Base-by-base conservation (phyloP, 2,888 invertebrate species). In the Ethmia dodecea region DNA sequence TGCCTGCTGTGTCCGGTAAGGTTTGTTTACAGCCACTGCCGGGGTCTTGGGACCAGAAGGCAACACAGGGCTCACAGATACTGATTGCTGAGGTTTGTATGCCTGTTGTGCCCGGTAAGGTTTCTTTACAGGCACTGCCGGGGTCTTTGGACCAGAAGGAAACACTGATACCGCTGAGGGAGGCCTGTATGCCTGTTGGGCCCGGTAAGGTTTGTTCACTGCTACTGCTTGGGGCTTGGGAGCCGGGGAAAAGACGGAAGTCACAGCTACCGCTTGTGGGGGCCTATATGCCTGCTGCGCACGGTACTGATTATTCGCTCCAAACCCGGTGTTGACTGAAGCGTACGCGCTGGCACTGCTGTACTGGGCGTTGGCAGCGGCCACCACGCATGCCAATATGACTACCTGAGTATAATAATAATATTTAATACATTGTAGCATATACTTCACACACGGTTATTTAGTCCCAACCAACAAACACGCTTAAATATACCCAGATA, bases 301-400 rank as follows among this genome's bases (percentile, higher is more conserved):
- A 47, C 33, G 34, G 38, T 34, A 45, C 30, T 32, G 24, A 18
- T 34, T 15, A 27, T 3, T 9, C 28, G 24, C 26, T 8, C 13
- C 11, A 13, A 11, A 14, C 8, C 3, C 18, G 12, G 15, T 20
- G 3, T 36, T 31, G 27, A 42, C 29, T 25, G 42, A 32, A 8
- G 43, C 33, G 14, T 49, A 31, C n/a, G 49, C 46, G 8, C 28
- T 40, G 13, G 41, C 37, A 9, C 37, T 33, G 5, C 16, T 27
- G 43, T 52, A 56, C 43, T 73, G 73, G 28, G 68, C 76, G 40
- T 53, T 53, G 11, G 56, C 61, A 15, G 60, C 70, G 38, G 67
- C 78, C 43, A 66, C 42, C 32, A 70, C 43, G 40, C 57, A 62
- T 11, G 63, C 67, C 44, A 77, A 51, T 24, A 74, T 40, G 16